Percentiles rank a stretch among this genome's conserved stretches.
phyloP scores from a whole-genome alignment of 2,113 vertebrate species.

The Cervus canadensis region DNA sequence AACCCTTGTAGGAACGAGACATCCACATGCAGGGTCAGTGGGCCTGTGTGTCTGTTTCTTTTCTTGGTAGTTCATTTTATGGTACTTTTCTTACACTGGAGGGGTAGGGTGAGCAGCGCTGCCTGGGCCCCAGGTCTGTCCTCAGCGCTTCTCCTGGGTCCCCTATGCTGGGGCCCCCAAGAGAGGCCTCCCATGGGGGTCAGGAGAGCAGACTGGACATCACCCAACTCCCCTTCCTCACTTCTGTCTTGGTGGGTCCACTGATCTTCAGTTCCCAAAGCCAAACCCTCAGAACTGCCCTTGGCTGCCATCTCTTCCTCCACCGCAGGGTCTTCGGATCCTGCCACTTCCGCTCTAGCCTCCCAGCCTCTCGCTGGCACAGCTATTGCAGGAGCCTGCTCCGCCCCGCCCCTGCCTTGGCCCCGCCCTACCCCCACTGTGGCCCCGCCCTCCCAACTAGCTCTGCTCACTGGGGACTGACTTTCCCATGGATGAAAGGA shows the following conservation, averaged over 20 bases:
- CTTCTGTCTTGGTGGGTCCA: neutral
- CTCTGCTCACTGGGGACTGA: neutral
- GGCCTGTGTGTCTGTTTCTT: neutral
- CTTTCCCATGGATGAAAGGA: neutral
- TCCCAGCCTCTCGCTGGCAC: neutral
- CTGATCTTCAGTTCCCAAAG: neutral
- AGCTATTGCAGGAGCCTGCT: too few species aligned
- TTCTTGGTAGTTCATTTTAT: neutral
- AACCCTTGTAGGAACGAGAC: neutral
- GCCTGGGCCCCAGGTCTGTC: neutral
- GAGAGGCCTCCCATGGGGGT: neutral
- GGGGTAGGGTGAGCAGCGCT: neutral
- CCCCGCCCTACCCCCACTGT: neutral
- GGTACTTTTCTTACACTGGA: neutral
- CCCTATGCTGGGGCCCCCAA: neutral
- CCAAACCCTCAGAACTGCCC: neutral
- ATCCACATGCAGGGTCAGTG: neutral
- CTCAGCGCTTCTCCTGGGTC: neutral
- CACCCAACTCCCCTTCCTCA: neutral
- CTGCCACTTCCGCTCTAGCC: neutral
- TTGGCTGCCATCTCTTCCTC: accelerated
- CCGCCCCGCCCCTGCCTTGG: neutral
- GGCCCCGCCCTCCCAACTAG: neutral
- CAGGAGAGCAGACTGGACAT: neutral
- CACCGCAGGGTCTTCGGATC: accelerated